phyloP scores from a whole-genome alignment of 2,888 invertebrate species.

The Perdita meconis region DNA sequence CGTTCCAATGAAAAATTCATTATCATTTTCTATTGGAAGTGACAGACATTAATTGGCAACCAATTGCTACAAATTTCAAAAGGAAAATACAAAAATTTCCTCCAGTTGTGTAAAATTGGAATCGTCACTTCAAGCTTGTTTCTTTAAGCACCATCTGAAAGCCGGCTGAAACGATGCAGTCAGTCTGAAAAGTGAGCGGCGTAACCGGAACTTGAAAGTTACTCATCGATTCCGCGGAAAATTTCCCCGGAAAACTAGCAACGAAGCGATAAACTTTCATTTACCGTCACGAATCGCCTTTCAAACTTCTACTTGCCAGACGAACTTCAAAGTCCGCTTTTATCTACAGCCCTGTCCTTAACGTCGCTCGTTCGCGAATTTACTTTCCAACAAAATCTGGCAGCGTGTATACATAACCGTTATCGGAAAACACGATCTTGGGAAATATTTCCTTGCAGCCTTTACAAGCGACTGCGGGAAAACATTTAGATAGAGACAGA shows the following conservation, averaged over 20 bases:
- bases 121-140: too few species aligned
- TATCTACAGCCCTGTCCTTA: slow-evolving; percentile 33
- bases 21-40: too few species aligned
- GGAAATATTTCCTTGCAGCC: not conserved
- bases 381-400: slow-evolving; percentile 27
- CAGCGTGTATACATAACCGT: slow-evolving; percentile 10
- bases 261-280: slow-evolving; percentile 48
- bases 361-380: slow-evolving; percentile 9
- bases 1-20: too few species aligned
- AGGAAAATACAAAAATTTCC: too few species aligned
- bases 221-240: slow-evolving; percentile 3
- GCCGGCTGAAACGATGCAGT: too few species aligned
- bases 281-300: slow-evolving; percentile 40
- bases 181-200: not conserved
- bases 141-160: too few species aligned
- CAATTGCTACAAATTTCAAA: too few species aligned
- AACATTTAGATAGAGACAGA: not conserved
- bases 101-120: too few species aligned
- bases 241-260: not conserved
- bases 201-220: slow-evolving; percentile 15
- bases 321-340: slow-evolving; percentile 50
- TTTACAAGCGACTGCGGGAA: not conserved
- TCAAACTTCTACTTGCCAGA: slow-evolving; percentile 49
- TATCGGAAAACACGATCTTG: slow-evolving; percentile 9
- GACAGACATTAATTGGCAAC: too few species aligned